Evolutionary conservation across 2,113 vertebrate species (phyloP), one percentile per base, ranked within the genome.

Genomic region (Solenodon paradoxus): DNA sequence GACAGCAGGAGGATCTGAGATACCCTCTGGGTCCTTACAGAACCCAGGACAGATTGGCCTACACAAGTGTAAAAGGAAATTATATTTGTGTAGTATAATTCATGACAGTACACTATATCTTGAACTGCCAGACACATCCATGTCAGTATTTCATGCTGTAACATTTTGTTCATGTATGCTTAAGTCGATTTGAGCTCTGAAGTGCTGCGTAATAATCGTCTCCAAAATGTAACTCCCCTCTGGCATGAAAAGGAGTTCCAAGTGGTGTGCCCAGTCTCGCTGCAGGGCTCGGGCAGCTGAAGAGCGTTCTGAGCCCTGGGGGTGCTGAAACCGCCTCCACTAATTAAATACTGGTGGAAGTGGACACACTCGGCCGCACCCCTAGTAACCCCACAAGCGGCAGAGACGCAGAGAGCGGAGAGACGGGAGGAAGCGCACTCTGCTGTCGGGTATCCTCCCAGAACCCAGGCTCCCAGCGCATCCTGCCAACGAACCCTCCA

Each of bases 381-480:
- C n/a, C n/a, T n/a, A n/a, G n/a, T n/a, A n/a, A n/a, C n/a, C n/a
- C n/a, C n/a, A n/a, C n/a, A n/a, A n/a, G n/a, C n/a, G n/a, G n/a
- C n/a, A n/a, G n/a, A n/a, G n/a, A n/a, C n/a, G n/a, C n/a, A n/a
- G n/a, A n/a, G n/a, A n/a, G n/a, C n/a, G n/a, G n/a, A n/a, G n/a
- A n/a, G n/a, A n/a, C 64, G 4, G 64, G 30, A 22, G 57, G n/a
- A n/a, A 77, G 49, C 4, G 8, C 88, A 17, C 1, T 9, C 8
- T 7, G n/a, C 28, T 35, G 55, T 8, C 17, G 32, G 13, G 20
- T 42, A 2, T 9, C 35, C 28, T 22, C 57, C 7, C 2, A 2
- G 20, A 11, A 0, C 35, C 1, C 51, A 10, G 7, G 28, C 24
- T 3, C n/a, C 22, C 20, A 0, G 16, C 9, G 20, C 55, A 9